Evolutionary conservation across 2,888 invertebrate genomes (phyloP).

Genomic region (Stramonita haemastoma): DNA sequence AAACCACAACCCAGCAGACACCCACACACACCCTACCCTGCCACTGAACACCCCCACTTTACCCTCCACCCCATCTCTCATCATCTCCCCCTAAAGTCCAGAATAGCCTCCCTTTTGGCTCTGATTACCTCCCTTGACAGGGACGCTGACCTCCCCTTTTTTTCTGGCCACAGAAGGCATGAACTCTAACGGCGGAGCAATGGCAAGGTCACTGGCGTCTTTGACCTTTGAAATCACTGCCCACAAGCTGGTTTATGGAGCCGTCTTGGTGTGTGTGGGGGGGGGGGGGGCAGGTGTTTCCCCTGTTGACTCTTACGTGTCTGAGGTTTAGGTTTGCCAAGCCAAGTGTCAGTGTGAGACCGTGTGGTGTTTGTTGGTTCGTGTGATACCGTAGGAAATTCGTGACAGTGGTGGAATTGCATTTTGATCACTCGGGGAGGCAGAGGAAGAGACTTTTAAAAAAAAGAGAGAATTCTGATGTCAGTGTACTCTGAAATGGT

Average conservation of each 20-base stretch:
- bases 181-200: not conserved
- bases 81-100: not conserved
- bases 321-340: too few relatives aligned
- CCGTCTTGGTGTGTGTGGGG: not conserved
- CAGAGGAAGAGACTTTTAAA: too few relatives aligned
- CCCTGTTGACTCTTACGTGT: too few relatives aligned
- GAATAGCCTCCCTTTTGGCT: constrained; percentile 10
- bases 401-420: too few relatives aligned
- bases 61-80: not conserved
- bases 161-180: not conserved
- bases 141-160: not conserved
- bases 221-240: not conserved
- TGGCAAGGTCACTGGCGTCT: not conserved
- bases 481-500: too few relatives aligned
- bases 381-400: too few relatives aligned
- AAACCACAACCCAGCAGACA: not conserved
- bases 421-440: too few relatives aligned
- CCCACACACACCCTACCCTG: not conserved
- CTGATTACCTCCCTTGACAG: constrained; percentile 32
- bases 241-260: too few relatives aligned
- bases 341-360: too few relatives aligned
- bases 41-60: not conserved
- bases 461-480: too few relatives aligned
- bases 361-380: too few relatives aligned
- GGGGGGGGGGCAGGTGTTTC: not conserved